A percentile compares a stretch with the other conserved stretches of the same genome.
Evolutionary conservation across 1,140 invertebrate genomes (phyloP).

Genomic region (Phortica variegata): DNA sequence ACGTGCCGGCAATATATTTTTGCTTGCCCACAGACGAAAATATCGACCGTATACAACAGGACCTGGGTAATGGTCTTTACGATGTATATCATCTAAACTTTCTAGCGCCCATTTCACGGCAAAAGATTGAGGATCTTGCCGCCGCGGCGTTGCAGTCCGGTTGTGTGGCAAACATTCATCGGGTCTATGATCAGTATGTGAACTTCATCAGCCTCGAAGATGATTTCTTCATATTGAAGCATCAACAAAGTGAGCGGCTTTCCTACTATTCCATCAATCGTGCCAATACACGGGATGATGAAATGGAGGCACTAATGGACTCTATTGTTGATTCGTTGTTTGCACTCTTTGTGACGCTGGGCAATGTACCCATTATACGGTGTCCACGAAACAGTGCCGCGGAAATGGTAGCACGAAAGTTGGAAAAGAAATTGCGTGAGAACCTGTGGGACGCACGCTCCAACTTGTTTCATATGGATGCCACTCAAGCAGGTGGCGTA

Average conservation of each 20-base stretch:
- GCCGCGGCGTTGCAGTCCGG: constrained; percentile 85
- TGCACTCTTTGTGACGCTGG: constrained; percentile 94
- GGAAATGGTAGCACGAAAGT: constrained; percentile 95
- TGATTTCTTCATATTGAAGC: constrained; percentile 92
- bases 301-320: constrained; percentile 95
- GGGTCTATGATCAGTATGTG: constrained; percentile 96
- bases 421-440: constrained; percentile 96
- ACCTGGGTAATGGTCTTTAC: constrained; percentile 89
- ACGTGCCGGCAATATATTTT: constrained; percentile 98
- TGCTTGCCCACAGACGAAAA: constrained; percentile 98
- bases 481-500: constrained; percentile 70
- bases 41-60: constrained; percentile 89
- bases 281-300: constrained; percentile 91
- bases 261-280: constrained; percentile 96
- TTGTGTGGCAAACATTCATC: constrained; percentile 86
- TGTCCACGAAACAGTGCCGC: constrained; percentile 95
- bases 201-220: constrained; percentile 99
- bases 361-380: constrained; percentile 93
- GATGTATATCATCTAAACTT: constrained; percentile 98
- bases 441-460: constrained; percentile 96
- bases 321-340: constrained; percentile 95
- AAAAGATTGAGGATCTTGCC: constrained; percentile 95
- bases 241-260: constrained; percentile 86
- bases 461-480: constrained; percentile 89
- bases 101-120: constrained; percentile 91